These are phyloP conservation scores for Cassiopea andromeda DNA, from an alignment of 30 jellyfish, hydroid and myxozoan species.

Conservation along the genomic window DNA sequence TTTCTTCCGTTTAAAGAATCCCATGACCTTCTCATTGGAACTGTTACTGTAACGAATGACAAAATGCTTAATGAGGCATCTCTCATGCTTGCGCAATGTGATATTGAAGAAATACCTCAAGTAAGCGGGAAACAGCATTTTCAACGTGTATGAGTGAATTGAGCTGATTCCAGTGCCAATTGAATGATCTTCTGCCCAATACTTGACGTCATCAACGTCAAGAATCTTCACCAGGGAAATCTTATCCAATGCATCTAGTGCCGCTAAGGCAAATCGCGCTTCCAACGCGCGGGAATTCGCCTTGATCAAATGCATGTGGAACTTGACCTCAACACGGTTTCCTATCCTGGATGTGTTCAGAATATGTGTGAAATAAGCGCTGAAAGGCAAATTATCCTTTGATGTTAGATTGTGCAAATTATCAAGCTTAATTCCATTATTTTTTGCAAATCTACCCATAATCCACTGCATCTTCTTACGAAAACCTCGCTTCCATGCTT, in stretches of 20 bases:
- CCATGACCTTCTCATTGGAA: conserved; percentile 34
- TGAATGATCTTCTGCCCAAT: conserved; percentile 56
- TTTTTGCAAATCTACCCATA: conserved; percentile 66
- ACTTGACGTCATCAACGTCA: conserved; percentile 33
- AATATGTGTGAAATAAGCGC: conserved; percentile 69
- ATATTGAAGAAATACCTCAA: conserved; percentile 41
- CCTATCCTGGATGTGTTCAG: conserved; percentile 47
- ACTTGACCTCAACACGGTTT: conserved; percentile 22
- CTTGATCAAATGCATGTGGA: conserved; percentile 69
- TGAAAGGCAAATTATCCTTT: conserved; percentile 62
- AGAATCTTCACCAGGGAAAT: conserved; percentile 37
- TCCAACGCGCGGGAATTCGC: conserved; percentile 74
- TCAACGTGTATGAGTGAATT: conserved; percentile 32
- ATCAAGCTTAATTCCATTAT: conserved; percentile 61
- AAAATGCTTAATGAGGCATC: conserved; percentile 38
- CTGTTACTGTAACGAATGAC: conserved; percentile 65
- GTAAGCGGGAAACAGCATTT: conserved; percentile 64
- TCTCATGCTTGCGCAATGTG: conserved; percentile 52
- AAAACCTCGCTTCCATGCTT: conserved; percentile 50
- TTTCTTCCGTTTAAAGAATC: conserved; percentile 53
- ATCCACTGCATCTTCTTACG: conserved; percentile 71
- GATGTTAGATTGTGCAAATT: conserved; percentile 58
- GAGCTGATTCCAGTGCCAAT: conserved; percentile 43
- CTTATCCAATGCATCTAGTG: conserved; percentile 41
- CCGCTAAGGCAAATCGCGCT: conserved; percentile 69